Percentiles rank a stretch among this genome's conserved stretches.
Conservation (phyloP, 92 coral and sea anemone species). For the Porites divaricata region DNA sequence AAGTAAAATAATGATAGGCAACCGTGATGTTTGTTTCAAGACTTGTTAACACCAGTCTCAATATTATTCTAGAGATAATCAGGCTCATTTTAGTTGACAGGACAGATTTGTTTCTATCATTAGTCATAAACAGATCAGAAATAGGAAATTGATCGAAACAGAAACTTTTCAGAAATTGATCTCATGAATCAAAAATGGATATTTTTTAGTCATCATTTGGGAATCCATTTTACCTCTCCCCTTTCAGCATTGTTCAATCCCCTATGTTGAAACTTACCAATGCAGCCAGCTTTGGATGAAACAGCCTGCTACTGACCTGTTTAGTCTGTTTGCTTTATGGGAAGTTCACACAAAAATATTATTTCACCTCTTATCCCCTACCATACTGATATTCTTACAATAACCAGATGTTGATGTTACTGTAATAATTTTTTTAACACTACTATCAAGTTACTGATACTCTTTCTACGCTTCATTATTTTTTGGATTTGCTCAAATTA, state of each 20-base stretch:
- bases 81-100: slow-evolving; percentile 23
- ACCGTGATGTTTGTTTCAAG: slow-evolving; percentile 30
- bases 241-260: slow-evolving; percentile 6
- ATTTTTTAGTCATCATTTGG: not conserved
- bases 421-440: no score
- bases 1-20: slow-evolving; percentile 33
- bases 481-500: no score
- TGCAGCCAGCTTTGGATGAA: slow-evolving; percentile 18
- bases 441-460: no score
- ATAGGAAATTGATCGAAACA: not conserved
- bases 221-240: not conserved
- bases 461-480: no score
- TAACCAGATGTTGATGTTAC: no score
- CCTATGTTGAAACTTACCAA: slow-evolving; percentile 13
- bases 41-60: slow-evolving; percentile 23
- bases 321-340: no score
- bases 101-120: slow-evolving; percentile 20
- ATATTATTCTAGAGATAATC: slow-evolving; percentile 28
- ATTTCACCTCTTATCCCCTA: no score
- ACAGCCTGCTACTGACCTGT: no score
- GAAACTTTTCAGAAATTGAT: slow-evolving; percentile 13
- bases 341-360: no score
- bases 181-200: no score
- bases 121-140: slow-evolving; percentile 27
- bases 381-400: no score